Percentiles rank a stretch among this genome's conserved stretches.
phyloP scores from a whole-genome alignment of 2,797 vertebrate genomes.

The Sebastes hubbsi region DNA sequence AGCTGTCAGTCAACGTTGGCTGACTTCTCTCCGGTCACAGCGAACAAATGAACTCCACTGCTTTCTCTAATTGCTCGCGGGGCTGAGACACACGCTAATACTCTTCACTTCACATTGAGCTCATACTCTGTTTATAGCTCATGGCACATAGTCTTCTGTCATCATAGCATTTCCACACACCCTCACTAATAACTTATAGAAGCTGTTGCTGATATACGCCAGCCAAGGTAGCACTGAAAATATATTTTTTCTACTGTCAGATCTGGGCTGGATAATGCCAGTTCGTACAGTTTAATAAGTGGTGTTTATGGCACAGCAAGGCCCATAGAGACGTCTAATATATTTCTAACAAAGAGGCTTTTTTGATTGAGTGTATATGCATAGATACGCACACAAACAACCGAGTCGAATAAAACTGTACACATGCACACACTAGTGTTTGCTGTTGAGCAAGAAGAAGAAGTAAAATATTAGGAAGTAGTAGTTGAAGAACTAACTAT shows the following conservation, averaged over 20 bases:
- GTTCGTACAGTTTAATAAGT: slow-evolving; percentile 67
- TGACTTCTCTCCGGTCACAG: slow-evolving; percentile 20
- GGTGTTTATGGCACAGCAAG: slow-evolving; percentile 67
- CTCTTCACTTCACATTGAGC: slow-evolving; percentile 28
- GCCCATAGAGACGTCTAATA: slow-evolving; percentile 47
- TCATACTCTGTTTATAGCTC: slow-evolving; percentile 48
- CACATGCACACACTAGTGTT: neutral
- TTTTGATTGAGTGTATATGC: slow-evolving; percentile 42
- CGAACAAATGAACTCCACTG: slow-evolving; percentile 24
- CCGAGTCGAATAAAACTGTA: neutral
- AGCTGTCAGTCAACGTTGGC: slow-evolving; percentile 33
- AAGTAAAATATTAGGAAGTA: neutral
- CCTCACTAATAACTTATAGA: slow-evolving; percentile 53
- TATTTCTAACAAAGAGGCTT: slow-evolving; percentile 61
- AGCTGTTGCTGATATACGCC: slow-evolving; percentile 63
- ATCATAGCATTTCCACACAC: slow-evolving; percentile 62
- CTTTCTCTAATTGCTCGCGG: slow-evolving; percentile 18
- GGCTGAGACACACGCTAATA: slow-evolving; percentile 31
- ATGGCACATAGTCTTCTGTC: slow-evolving; percentile 59
- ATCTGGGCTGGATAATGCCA: slow-evolving; percentile 62
- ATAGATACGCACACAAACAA: slow-evolving; percentile 17
- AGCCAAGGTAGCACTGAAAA: slow-evolving; percentile 52
- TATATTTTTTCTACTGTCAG: slow-evolving; percentile 55
- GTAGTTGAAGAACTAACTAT: neutral
- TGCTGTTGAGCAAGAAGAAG: neutral